phyloP scores from a whole-genome alignment of 2,113 vertebrate genomes.

The Pseudopodoces humilis region DNA sequence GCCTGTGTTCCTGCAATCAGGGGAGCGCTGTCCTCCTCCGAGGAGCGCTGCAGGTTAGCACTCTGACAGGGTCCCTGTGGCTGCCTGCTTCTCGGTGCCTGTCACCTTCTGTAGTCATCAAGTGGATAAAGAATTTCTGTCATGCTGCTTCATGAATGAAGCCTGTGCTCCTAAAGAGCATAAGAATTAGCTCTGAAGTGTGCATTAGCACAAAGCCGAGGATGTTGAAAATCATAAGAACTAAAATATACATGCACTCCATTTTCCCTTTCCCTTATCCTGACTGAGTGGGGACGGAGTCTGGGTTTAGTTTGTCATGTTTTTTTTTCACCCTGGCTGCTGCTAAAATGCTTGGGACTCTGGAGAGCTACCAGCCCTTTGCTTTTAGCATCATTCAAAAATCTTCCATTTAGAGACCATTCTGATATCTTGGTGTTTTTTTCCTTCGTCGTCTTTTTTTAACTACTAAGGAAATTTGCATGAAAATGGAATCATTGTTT shows the following conservation, averaged over 20 bases:
- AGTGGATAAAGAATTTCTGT: slow-evolving; percentile 67
- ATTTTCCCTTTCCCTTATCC: background rate
- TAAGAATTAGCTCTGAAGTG: slow-evolving; percentile 56
- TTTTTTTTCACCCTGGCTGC: background rate
- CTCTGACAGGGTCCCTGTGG: slow-evolving; percentile 35
- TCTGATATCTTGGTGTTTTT: slow-evolving; percentile 62
- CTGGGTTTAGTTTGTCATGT: slow-evolving; percentile 30
- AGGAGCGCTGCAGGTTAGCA: slow-evolving; percentile 46
- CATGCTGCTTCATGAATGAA: slow-evolving; percentile 61
- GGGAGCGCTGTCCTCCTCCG: background rate
- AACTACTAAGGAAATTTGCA: slow-evolving; percentile 69
- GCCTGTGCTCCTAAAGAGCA: slow-evolving; percentile 29
- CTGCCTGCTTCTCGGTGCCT: slow-evolving; percentile 22
- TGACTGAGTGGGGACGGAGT: background rate
- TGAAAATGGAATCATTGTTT: slow-evolving; percentile 72
- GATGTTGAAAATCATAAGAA: slow-evolving; percentile 13
- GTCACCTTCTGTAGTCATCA: slow-evolving; percentile 63
- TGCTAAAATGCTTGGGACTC: background rate
- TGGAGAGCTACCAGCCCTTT: slow-evolving; percentile 12
- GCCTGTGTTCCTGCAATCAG: background rate
- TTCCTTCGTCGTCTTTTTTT: slow-evolving; percentile 62
- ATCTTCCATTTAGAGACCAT: slow-evolving; percentile 47
- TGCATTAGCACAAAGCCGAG: background rate
- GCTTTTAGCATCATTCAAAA: slow-evolving; percentile 60
- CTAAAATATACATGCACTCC: background rate